Conservation (phyloP, 37 sponge, comb jelly and placozoan genomes). For the Cladorhizidae sp. region DNA sequence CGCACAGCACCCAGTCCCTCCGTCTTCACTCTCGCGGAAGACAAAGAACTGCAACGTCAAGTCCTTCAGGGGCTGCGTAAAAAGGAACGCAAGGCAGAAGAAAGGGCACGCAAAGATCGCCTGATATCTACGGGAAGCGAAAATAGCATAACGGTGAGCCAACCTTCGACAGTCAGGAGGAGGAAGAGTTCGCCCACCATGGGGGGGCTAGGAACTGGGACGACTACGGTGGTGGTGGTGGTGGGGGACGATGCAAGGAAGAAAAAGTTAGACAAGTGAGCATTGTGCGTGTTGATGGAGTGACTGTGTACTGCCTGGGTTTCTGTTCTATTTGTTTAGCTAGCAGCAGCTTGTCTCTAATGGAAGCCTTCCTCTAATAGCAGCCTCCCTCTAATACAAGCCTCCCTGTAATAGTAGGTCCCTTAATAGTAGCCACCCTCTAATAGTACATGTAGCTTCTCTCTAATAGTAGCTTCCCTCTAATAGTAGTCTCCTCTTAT, state of each 20-base stretch:
- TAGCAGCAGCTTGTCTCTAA: too few relatives aligned
- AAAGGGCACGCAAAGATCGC: background rate
- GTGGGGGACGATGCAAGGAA: background rate
- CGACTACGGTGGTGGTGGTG: background rate
- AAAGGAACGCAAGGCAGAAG: conserved; percentile 30
- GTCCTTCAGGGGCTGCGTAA: conserved; percentile 31
- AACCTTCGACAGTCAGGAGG: too few relatives aligned
- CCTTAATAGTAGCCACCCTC: too few relatives aligned
- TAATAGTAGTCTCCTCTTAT: too few relatives aligned
- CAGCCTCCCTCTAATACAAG: too few relatives aligned
- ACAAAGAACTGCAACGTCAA: conserved; percentile 35
- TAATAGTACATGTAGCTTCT: too few relatives aligned
- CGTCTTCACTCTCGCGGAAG: conserved; percentile 44
- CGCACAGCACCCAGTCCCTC: conserved; percentile 32
- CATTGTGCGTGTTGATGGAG: background rate
- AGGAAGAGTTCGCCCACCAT: background rate
- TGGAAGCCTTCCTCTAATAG: too few relatives aligned
- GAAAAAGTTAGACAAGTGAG: conserved; percentile 21
- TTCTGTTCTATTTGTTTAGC: too few relatives aligned
- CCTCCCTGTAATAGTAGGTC: too few relatives aligned
- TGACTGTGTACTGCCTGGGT: too few relatives aligned
- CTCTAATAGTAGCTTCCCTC: too few relatives aligned
- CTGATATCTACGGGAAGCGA: background rate
- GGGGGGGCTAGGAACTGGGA: background rate
- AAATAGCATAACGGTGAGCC: background rate